phyloP scores from a whole-genome alignment of 2,797 vertebrate species.

The Emys orbicularis region DNA sequence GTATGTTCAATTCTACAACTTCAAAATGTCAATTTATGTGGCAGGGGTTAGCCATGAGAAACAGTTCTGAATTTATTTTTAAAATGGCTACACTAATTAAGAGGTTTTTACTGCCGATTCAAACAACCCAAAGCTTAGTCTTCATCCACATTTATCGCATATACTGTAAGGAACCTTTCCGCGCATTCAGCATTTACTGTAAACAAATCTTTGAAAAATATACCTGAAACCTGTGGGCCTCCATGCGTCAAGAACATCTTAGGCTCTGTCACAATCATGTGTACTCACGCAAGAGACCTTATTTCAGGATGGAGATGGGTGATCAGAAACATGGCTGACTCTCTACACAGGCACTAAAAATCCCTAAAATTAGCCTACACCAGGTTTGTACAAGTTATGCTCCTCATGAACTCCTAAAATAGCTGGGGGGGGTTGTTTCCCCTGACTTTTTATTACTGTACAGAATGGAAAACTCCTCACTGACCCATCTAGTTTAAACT shows the following conservation, averaged over 20 bases:
- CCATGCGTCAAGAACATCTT: not conserved
- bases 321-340: not conserved
- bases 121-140: accelerated
- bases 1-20: not conserved
- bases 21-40: not conserved
- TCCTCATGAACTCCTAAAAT: accelerated
- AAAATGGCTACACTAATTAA: not conserved
- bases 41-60: not conserved
- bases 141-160: not conserved
- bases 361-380: accelerated
- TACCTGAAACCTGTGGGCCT: not conserved
- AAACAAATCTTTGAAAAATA: not conserved
- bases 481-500: accelerated
- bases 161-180: accelerated
- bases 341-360: not conserved
- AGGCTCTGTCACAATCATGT: not conserved
- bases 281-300: not conserved
- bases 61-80: accelerated
- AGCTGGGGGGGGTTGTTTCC: accelerated
- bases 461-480: accelerated
- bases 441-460: accelerated
- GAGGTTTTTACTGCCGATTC: not conserved
- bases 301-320: not conserved
- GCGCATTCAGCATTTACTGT: not conserved
- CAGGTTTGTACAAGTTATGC: accelerated